Percentiles rank a stretch among this genome's conserved stretches.
These are phyloP conservation scores for Diarsia brunnea DNA, from an alignment of 2,888 invertebrate species.

Conservation along the genomic window DNA sequence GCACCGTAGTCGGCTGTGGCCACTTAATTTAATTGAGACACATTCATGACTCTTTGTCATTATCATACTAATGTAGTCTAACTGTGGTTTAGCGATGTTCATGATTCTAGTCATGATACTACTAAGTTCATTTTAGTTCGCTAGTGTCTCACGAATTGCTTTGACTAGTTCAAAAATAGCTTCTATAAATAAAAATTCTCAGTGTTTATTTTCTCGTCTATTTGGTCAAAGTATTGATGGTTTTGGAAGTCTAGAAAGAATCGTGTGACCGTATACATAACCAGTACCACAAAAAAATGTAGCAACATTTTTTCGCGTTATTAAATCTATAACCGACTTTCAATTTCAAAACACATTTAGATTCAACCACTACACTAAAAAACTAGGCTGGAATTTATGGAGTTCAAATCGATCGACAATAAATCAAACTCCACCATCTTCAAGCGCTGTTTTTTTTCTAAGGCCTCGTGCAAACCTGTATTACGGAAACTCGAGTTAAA, in stretches of 20 bases:
- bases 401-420: constrained; percentile 26
- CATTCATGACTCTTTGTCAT: constrained; percentile 53
- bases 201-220: background rate
- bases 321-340: constrained; percentile 30
- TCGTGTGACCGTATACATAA: too few relatives aligned
- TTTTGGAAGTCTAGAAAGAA: background rate
- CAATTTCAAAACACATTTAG: constrained; percentile 38
- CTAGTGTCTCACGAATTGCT: background rate
- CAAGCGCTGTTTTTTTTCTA: constrained; percentile 42
- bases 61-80: constrained; percentile 60
- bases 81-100: constrained; percentile 47
- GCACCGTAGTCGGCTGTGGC: constrained; percentile 23
- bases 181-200: background rate
- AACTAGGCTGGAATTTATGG: constrained; percentile 36
- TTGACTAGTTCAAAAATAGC: background rate
- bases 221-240: background rate
- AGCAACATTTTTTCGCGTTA: constrained; percentile 7
- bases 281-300: background rate
- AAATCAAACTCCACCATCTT: constrained; percentile 35
- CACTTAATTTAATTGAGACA: constrained; percentile 60
- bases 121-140: constrained; percentile 12
- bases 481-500: constrained; percentile 54
- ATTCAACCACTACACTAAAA: constrained; percentile 24
- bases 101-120: constrained; percentile 37
- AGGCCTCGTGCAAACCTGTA: constrained; percentile 39